Conservation (phyloP, 2,888 invertebrate species). For the Clusia tigrina region DNA sequence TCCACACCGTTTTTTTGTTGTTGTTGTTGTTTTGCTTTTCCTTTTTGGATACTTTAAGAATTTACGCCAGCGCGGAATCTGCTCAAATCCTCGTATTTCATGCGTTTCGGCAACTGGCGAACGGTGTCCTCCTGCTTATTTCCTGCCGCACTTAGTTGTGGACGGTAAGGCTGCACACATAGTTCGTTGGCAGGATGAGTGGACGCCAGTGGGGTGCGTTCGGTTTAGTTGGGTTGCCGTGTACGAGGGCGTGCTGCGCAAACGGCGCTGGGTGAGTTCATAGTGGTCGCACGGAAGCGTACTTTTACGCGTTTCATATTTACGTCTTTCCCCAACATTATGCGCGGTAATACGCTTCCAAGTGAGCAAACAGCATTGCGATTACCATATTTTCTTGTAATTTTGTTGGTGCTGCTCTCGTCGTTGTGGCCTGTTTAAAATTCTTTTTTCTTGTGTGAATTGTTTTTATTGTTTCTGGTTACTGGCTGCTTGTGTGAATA, state of each 20-base stretch:
- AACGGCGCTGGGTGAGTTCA: neutral
- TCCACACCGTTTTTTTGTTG: too few relatives aligned
- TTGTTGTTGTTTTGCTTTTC: too few relatives aligned
- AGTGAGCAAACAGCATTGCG: conserved; percentile 3
- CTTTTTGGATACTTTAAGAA: too few relatives aligned
- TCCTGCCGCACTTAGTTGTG: too few relatives aligned
- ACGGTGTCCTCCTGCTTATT: too few relatives aligned
- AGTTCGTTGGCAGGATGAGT: too few relatives aligned
- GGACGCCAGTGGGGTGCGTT: too few relatives aligned
- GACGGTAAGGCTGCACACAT: too few relatives aligned
- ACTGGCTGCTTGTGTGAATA: too few relatives aligned
- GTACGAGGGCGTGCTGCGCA: neutral
- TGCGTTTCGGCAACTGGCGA: neutral
- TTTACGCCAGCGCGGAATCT: neutral
- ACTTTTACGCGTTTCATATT: neutral
- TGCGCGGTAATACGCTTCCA: conserved; percentile 1
- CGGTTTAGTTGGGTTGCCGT: too few relatives aligned
- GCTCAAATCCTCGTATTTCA: conserved; percentile 10
- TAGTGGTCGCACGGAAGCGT: neutral
- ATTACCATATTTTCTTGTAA: conserved; percentile 2
- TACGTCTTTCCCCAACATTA: neutral
- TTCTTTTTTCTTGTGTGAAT: neutral
- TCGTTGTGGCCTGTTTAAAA: neutral
- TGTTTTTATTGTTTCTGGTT: neutral
- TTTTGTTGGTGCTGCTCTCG: neutral